Conservation (phyloP, 2,888 invertebrate genomes). For the Lasioglossum vierecki region DNA sequence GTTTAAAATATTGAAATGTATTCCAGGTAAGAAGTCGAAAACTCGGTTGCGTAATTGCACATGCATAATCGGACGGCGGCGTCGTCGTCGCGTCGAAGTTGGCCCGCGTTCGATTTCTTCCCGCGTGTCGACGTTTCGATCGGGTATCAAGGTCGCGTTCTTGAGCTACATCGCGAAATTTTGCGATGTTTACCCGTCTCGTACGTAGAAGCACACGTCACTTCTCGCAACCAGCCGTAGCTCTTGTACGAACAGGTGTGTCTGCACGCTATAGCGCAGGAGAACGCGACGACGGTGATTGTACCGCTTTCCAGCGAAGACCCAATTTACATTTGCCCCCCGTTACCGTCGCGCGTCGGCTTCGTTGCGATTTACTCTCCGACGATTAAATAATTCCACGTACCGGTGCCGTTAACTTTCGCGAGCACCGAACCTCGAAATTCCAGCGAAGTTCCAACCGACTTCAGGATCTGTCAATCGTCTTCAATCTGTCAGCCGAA, state of each 20-base stretch:
- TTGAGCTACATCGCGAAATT: conserved; percentile 41
- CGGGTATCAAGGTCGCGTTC: conserved; percentile 58
- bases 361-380: not conserved
- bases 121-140: conserved; percentile 31
- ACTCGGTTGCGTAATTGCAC: conserved; percentile 19
- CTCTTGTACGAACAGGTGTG: conserved; percentile 33
- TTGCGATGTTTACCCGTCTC: conserved; percentile 16
- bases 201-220: conserved; percentile 12
- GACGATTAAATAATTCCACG: conserved; percentile 33
- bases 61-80: not conserved
- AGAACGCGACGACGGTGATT: conserved; percentile 1
- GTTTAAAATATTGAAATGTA: not conserved
- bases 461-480: not conserved
- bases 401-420: not conserved
- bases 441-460: not conserved
- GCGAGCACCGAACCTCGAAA: not conserved
- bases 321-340: conserved; percentile 14
- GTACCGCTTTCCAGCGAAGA: conserved; percentile 19
- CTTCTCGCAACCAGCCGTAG: conserved; percentile 4
- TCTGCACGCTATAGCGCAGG: not conserved
- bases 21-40: not conserved
- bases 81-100: conserved; percentile 11
- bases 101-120: conserved; percentile 41
- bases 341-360: conserved; percentile 13
- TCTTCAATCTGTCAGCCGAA: not conserved